phyloP scores from a whole-genome alignment of 92 coral and sea anemone species.

The Actinernus sp. region DNA sequence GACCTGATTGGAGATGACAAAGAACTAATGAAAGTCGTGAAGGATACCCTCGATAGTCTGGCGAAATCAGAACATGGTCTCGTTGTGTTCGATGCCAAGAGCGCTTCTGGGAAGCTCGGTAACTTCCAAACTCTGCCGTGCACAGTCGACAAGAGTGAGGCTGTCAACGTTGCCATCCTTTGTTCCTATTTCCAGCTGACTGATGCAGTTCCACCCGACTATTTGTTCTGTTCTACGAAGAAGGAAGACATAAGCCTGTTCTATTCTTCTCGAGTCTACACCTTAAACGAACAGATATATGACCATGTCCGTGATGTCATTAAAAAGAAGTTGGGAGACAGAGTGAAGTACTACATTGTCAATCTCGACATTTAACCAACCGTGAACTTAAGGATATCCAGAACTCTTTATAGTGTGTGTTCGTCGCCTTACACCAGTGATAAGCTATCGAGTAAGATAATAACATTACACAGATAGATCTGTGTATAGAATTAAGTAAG shows the following conservation, averaged over 20 bases:
- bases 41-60: too few relatives aligned
- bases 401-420: too few relatives aligned
- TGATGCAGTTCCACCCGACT: constrained; percentile 1
- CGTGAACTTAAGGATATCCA: too few relatives aligned
- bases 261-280: constrained; percentile 2
- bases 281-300: constrained; percentile 3
- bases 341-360: background rate
- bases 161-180: constrained; percentile 16
- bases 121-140: constrained; percentile 46
- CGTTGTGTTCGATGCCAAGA: constrained; percentile 12
- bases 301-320: constrained; percentile 3
- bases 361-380: constrained; percentile 3
- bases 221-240: constrained; percentile 23
- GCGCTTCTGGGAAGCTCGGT: constrained; percentile 10
- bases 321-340: constrained; percentile 10
- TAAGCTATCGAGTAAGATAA: too few relatives aligned
- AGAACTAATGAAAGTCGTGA: constrained; percentile 9
- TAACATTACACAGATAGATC: too few relatives aligned
- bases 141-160: constrained; percentile 28
- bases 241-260: constrained; percentile 6
- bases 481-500: too few relatives aligned
- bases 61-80: too few relatives aligned
- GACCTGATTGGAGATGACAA: constrained; percentile 16
- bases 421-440: too few relatives aligned
- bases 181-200: constrained; percentile 19